These are phyloP conservation scores for Poeciliopsis gracilis DNA, from an alignment of 2,797 vertebrate species.

Conservation along the genomic window DNA sequence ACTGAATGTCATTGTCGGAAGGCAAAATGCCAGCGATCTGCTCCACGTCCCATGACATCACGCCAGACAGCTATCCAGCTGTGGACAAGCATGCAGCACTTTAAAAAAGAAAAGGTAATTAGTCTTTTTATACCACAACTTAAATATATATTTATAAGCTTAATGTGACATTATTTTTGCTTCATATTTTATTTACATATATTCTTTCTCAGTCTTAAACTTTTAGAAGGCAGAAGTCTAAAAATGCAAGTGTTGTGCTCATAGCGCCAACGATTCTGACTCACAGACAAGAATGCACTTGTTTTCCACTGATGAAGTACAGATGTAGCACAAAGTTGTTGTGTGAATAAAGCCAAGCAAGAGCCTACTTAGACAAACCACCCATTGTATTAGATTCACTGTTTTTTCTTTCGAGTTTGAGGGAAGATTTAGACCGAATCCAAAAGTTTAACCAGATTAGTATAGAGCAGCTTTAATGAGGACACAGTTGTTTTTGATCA, in stretches of 20 bases:
- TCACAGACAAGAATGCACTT: constrained; percentile 42
- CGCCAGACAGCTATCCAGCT: constrained; percentile 65
- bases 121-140: constrained; percentile 4
- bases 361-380: constrained; percentile 51
- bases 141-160: constrained; percentile 1
- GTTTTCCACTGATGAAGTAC: constrained; percentile 56
- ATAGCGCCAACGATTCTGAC: constrained; percentile 25
- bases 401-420: constrained; percentile 4
- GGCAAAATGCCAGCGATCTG: constrained; percentile 42
- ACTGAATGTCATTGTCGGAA: constrained; percentile 69
- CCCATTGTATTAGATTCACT: constrained; percentile 29
- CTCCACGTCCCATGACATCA: constrained; percentile 63
- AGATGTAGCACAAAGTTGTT: constrained; percentile 50
- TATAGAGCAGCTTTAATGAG: constrained; percentile 2
- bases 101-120: constrained; percentile 30
- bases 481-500: constrained; percentile 1
- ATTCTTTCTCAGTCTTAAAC: constrained; percentile 11
- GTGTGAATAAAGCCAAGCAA: constrained; percentile 36
- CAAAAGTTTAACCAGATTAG: constrained; percentile 30
- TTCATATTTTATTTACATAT: constrained; percentile 17
- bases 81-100: constrained; percentile 50
- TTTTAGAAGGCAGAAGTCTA: constrained; percentile 14
- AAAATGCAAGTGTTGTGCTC: constrained; percentile 21
- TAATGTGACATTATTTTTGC: constrained; percentile 1
- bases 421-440: constrained; percentile 14